Percentiles rank a stretch among this genome's conserved stretches.
Conservation (phyloP, 1,140 invertebrate genomes). For the Triops longicaudatus region DNA sequence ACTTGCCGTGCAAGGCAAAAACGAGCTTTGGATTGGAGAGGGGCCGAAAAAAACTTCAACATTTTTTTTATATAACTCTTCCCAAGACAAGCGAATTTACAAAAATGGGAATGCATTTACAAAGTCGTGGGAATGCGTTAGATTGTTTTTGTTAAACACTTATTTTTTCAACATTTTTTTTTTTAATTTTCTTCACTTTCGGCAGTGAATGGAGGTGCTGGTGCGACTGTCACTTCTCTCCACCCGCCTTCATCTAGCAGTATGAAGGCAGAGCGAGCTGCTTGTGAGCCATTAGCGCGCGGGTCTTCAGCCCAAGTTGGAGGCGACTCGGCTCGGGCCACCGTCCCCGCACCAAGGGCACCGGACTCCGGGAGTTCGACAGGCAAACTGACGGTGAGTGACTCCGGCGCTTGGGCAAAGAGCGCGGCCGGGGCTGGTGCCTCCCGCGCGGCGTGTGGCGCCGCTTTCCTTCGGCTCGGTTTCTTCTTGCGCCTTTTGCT, state of each 20-base stretch:
- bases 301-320: not conserved
- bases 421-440: not conserved
- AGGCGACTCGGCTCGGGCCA: not conserved
- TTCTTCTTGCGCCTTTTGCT: not conserved
- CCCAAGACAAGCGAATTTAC: not conserved
- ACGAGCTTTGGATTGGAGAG: not conserved
- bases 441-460: not conserved
- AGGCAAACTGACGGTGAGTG: not conserved
- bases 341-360: not conserved
- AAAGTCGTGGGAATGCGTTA: not conserved
- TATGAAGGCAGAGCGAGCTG: constrained; percentile 23
- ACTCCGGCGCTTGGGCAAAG: not conserved
- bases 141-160: not conserved
- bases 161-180: not conserved
- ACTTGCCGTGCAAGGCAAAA: not conserved
- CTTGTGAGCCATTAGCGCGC: not conserved
- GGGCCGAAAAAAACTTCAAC: not conserved
- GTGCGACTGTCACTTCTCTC: constrained; percentile 19
- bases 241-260: constrained; percentile 23
- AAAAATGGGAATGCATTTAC: not conserved
- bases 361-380: not conserved
- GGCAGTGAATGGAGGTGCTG: not conserved
- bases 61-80: not conserved
- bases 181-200: not conserved
- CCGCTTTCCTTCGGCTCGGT: not conserved